phyloP scores from a whole-genome alignment of 2,797 vertebrate genomes.

The Alauda arvensis region DNA sequence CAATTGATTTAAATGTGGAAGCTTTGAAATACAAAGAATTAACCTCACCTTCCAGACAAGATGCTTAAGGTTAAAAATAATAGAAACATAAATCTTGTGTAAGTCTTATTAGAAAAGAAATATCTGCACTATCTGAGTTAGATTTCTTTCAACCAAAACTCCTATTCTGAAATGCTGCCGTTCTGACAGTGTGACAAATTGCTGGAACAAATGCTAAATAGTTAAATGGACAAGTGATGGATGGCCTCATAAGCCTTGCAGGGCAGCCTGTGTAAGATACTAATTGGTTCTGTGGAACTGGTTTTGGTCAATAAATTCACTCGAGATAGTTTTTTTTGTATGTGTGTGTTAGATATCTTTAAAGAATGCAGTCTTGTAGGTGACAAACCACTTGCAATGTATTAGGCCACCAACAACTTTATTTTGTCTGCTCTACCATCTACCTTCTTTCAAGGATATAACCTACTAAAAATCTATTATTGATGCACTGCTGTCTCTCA shows the following conservation, averaged over 20 bases:
- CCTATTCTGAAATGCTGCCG: slow-evolving; percentile 67
- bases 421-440: slow-evolving; percentile 16
- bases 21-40: slow-evolving; percentile 43
- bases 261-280: slow-evolving; percentile 75
- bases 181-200: slow-evolving; percentile 83
- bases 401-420: slow-evolving; percentile 53
- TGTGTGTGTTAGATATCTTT: slow-evolving; percentile 54
- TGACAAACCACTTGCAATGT: slow-evolving; percentile 63
- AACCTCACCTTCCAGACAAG: slow-evolving; percentile 45
- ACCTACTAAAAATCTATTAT: slow-evolving; percentile 2
- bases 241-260: slow-evolving; percentile 77
- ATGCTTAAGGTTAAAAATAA: slow-evolving; percentile 70
- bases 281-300: slow-evolving; percentile 82
- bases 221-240: slow-evolving; percentile 82
- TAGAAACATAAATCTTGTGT: slow-evolving; percentile 69
- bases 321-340: slow-evolving; percentile 49
- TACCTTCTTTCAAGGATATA: slow-evolving; percentile 31
- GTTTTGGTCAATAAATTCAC: slow-evolving; percentile 81
- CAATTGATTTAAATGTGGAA: slow-evolving; percentile 42
- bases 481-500: not conserved
- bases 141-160: slow-evolving; percentile 74
- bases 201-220: slow-evolving; percentile 81
- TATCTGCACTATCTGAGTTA: slow-evolving; percentile 63
- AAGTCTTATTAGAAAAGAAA: slow-evolving; percentile 69
- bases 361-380: slow-evolving; percentile 59